A percentile compares a stretch with the other conserved stretches of the same genome.
phyloP scores from a whole-genome alignment of 2,797 vertebrate genomes.

The Ctenochaetus hawaiiensis region DNA sequence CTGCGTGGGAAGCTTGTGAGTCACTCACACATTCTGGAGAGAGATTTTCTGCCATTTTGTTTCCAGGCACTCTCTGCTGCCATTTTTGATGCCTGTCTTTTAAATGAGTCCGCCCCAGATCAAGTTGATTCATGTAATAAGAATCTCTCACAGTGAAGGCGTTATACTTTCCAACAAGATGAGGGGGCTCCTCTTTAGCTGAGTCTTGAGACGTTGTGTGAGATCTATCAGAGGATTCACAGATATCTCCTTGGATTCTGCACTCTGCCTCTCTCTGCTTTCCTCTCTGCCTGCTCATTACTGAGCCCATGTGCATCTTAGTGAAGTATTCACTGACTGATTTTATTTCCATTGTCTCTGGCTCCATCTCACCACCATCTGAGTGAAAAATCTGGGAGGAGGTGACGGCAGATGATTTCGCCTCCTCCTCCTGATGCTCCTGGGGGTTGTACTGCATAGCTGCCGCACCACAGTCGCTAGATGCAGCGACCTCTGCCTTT shows the following conservation, averaged over 20 bases:
- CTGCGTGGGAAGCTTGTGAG: constrained; percentile 85
- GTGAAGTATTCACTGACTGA: constrained; percentile 97
- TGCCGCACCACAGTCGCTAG: constrained; percentile 77
- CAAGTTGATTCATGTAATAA: constrained; percentile 92
- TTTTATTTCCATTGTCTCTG: constrained; percentile 99
- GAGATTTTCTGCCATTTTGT: constrained; percentile 88
- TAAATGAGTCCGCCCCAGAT: constrained; percentile 93
- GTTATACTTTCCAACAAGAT: constrained; percentile 89
- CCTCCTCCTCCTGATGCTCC: constrained; percentile 84
- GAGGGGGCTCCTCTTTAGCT: constrained; percentile 85
- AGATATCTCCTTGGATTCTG: constrained; percentile 81
- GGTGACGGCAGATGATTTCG: constrained; percentile 90
- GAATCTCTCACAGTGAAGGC: constrained; percentile 90
- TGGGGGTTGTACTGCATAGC: constrained; percentile 73
- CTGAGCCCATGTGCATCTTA: constrained; percentile 93
- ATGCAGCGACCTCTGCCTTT: constrained; percentile 88
- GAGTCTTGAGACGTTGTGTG: constrained; percentile 83
- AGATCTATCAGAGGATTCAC: constrained; percentile 84
- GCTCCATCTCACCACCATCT: constrained; percentile 97
- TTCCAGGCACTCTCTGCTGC: constrained; percentile 84
- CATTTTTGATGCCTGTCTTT: constrained; percentile 92
- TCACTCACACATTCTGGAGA: constrained; percentile 84
- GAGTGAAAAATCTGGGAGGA: constrained; percentile 95
- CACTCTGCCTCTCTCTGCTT: constrained; percentile 87
- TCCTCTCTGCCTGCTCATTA: constrained; percentile 90